Evolutionary conservation across 2,888 invertebrate genomes (phyloP).

Genomic region (Oscheius onirici): DNA sequence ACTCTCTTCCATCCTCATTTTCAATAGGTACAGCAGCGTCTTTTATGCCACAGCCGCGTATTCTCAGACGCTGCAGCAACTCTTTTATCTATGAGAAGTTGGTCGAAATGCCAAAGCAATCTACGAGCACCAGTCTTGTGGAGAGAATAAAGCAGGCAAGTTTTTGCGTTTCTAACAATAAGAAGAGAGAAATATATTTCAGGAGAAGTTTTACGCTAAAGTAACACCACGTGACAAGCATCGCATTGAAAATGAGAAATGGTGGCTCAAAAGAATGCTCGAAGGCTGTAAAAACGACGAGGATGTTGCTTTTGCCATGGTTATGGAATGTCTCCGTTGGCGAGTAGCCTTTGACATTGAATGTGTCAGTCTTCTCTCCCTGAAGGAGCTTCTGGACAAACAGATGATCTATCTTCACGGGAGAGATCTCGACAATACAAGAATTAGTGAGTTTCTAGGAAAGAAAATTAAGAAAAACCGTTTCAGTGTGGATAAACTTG

Average conservation of each 20-base stretch:
- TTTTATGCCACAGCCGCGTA: not conserved
- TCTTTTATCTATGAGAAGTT: not conserved
- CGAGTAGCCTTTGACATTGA: slow-evolving; percentile 58
- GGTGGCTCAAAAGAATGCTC: slow-evolving; percentile 57
- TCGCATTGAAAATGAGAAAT: slow-evolving; percentile 55
- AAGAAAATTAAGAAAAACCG: not conserved
- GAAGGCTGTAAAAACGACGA: slow-evolving; percentile 55
- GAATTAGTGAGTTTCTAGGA: slow-evolving; percentile 4
- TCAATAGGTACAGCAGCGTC: not conserved
- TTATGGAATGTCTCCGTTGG: slow-evolving; percentile 67
- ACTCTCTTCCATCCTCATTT: not conserved
- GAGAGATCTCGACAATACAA: slow-evolving; percentile 52
- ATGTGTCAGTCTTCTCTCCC: slow-evolving; percentile 57
- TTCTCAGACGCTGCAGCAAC: not conserved
- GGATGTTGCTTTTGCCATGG: slow-evolving; percentile 60
- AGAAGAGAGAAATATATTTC: not conserved
- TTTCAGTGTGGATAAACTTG: slow-evolving; percentile 68
- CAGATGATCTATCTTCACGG: slow-evolving; percentile 64
- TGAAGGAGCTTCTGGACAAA: slow-evolving; percentile 55
- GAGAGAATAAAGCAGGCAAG: not conserved
- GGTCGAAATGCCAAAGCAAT: not conserved
- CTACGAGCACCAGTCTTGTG: not conserved
- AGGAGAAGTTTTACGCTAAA: slow-evolving; percentile 30
- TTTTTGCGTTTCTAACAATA: too few relatives aligned
- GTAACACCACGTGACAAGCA: slow-evolving; percentile 39